These are phyloP conservation scores for Scolanthus callimorphus DNA, from an alignment of 92 coral and sea anemone species.

Conservation along the genomic window DNA sequence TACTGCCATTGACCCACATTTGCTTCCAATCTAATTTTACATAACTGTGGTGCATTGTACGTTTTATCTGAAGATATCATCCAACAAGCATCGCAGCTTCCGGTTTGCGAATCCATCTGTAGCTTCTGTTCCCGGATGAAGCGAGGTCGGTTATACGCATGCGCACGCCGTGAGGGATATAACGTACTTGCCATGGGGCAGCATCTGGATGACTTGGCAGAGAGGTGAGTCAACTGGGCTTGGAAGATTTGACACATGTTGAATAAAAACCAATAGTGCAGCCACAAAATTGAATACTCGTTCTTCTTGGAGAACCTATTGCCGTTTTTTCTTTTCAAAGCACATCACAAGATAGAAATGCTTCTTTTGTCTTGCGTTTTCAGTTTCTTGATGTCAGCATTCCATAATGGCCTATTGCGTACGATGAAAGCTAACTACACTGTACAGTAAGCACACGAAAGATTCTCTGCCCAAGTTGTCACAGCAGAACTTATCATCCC, in stretches of 20 bases:
- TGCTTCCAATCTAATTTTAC: no score
- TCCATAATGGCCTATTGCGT: conserved; percentile 92
- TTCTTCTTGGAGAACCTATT: no score
- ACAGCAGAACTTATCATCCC: no score
- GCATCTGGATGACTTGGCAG: conserved; percentile 95
- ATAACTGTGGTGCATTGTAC: no score
- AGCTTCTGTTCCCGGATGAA: conserved; percentile 99
- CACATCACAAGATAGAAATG: no score
- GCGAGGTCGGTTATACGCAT: conserved; percentile 98
- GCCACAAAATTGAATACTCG: no score
- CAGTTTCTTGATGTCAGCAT: conserved; percentile 97
- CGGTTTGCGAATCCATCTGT: conserved; percentile 95
- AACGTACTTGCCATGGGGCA: conserved; percentile 99
- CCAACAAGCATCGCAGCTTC: conserved; percentile 86
- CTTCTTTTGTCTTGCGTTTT: conserved; percentile 4
- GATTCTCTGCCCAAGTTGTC: not conserved
- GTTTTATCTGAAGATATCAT: conserved; percentile 60
- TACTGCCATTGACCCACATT: no score
- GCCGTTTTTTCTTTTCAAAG: no score
- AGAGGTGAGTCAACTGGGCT: conserved; percentile 65
- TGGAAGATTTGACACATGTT: no score
- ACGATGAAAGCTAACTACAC: conserved; percentile 99
- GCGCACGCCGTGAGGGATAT: conserved; percentile 94
- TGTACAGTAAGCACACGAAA: conserved; percentile 57
- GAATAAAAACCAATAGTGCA: no score